Evolutionary conservation across 2,797 vertebrate species (phyloP).

Genomic region (Anas acuta): DNA sequence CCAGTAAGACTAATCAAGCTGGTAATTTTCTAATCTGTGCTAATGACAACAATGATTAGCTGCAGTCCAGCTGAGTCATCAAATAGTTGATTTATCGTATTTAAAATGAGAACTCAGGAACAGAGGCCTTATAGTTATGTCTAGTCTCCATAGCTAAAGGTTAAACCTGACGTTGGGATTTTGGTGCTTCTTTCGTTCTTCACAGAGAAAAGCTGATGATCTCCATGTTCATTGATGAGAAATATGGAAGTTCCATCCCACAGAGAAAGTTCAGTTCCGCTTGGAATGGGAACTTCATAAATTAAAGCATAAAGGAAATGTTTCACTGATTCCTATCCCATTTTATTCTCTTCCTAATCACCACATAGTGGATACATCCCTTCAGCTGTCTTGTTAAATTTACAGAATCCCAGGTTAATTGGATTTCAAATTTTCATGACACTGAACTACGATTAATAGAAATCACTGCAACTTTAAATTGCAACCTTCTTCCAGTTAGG

Average conservation of each 20-base stretch:
- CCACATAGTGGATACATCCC: neutral
- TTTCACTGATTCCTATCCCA: neutral
- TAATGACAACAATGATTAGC: neutral
- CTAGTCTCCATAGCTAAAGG: neutral
- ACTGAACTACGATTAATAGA: neutral
- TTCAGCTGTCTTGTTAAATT: neutral
- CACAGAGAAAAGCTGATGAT: neutral
- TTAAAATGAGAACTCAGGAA: neutral
- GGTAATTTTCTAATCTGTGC: neutral
- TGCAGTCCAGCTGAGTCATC: neutral
- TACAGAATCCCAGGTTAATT: neutral
- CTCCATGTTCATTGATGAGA: neutral
- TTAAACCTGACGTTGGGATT: neutral
- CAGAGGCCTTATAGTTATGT: neutral
- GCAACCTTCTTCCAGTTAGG: neutral
- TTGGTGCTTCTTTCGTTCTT: neutral
- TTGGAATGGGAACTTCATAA: neutral
- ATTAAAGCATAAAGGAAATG: neutral
- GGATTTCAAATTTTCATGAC: neutral
- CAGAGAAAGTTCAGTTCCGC: neutral
- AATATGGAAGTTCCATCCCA: neutral
- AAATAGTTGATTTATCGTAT: neutral
- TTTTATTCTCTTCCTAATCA: neutral
- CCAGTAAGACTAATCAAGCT: neutral
- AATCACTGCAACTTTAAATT: neutral